These are phyloP conservation scores for Melanaphis sacchari DNA, from an alignment of 1,140 invertebrate genomes.

Conservation along the genomic window DNA sequence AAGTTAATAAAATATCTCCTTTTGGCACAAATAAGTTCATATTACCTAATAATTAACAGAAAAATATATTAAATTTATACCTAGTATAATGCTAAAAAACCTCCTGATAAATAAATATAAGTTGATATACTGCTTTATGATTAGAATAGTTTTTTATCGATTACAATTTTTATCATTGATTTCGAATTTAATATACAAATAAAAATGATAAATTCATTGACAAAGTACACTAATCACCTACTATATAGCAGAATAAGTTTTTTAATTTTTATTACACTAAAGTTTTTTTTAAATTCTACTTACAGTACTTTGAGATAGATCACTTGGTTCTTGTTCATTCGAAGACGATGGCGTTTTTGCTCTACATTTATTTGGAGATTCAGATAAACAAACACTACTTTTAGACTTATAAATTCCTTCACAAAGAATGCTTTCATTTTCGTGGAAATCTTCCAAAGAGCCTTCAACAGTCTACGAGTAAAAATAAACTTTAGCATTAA, in stretches of 20 bases:
- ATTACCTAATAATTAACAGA: too few species aligned
- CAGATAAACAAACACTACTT: constrained; percentile 42
- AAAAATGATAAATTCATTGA: neutral
- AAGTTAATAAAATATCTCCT: too few species aligned
- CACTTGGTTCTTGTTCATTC: constrained; percentile 50
- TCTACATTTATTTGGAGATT: constrained; percentile 29
- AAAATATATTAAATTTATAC: too few species aligned
- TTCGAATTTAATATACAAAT: neutral
- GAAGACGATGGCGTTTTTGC: constrained; percentile 51
- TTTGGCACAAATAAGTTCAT: too few species aligned
- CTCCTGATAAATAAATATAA: too few species aligned
- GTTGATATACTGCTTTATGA: too few species aligned
- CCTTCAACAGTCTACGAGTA: neutral
- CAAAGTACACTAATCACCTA: neutral
- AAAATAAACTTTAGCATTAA: neutral
- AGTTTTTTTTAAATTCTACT: constrained; percentile 10
- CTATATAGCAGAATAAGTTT: neutral
- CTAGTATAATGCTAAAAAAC: too few species aligned
- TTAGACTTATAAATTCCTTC: constrained; percentile 43
- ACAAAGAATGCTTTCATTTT: constrained; percentile 43
- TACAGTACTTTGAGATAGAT: constrained; percentile 45
- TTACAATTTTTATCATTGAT: neutral
- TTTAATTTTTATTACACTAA: neutral
- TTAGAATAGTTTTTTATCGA: too few species aligned
- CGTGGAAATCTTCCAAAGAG: constrained; percentile 37